phyloP scores from a whole-genome alignment of 1,140 invertebrate species.

The Halesus radiatus region DNA sequence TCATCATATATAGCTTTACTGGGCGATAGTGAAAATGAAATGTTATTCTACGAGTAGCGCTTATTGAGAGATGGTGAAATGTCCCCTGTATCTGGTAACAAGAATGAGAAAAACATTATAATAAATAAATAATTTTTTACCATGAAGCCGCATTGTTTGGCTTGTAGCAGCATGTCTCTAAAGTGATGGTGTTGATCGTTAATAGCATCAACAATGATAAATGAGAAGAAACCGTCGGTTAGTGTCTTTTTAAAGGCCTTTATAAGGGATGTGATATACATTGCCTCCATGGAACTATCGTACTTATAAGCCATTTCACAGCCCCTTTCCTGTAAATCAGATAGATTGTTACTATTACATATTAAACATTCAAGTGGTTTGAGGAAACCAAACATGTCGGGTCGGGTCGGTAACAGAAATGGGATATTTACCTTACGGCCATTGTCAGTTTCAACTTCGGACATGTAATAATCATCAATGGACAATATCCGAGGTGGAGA shows the following conservation, averaged over 20 bases:
- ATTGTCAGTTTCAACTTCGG: constrained; percentile 88
- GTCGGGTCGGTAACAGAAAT: no score
- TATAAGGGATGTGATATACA: constrained; percentile 84
- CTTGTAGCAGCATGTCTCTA: constrained; percentile 90
- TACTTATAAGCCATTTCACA: constrained; percentile 92
- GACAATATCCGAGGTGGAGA: constrained; percentile 90
- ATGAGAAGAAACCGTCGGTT: constrained; percentile 91
- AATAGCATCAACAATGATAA: constrained; percentile 92
- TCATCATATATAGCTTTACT: no score
- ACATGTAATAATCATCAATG: constrained; percentile 96
- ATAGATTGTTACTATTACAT: no score
- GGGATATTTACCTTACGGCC: constrained; percentile 76
- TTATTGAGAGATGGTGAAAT: no score
- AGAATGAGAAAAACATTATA: neutral
- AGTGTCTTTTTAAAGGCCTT: constrained; percentile 95
- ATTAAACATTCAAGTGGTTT: no score
- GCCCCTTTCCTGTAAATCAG: constrained; percentile 61
- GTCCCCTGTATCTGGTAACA: no score
- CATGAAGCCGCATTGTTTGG: constrained; percentile 91
- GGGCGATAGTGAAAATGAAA: no score
- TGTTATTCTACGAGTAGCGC: no score
- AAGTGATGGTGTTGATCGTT: constrained; percentile 87
- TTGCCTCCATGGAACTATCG: constrained; percentile 86
- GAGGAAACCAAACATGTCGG: no score
- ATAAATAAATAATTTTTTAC: constrained; percentile 67